Percentiles rank a stretch among this genome's conserved stretches.
Conservation (phyloP, 2,113 vertebrate genomes). For the Dryoscopus gambensis region DNA sequence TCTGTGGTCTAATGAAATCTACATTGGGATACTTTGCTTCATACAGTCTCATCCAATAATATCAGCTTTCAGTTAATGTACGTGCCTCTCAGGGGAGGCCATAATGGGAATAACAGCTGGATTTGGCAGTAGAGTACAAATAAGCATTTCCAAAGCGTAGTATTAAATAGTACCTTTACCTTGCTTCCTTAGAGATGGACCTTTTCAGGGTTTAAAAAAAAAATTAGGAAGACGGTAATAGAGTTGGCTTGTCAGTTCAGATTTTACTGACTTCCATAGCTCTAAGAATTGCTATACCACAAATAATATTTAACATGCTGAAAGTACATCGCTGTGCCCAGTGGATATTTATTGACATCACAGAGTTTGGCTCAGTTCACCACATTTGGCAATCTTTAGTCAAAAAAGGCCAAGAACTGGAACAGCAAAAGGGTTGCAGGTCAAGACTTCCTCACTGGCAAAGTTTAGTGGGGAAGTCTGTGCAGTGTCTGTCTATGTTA, state of each 20-base stretch:
- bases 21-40: neutral
- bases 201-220: neutral
- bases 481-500: neutral
- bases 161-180: conserved; percentile 7
- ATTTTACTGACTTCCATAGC: conserved; percentile 1
- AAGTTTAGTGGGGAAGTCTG: neutral
- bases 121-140: neutral
- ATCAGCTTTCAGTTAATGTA: conserved; percentile 15
- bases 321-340: neutral
- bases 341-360: conserved; percentile 2
- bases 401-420: neutral
- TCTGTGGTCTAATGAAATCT: conserved; percentile 41
- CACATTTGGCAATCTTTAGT: conserved; percentile 7
- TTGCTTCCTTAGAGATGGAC: neutral
- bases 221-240: neutral
- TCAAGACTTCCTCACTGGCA: neutral
- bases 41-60: neutral
- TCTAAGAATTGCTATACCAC: neutral
- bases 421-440: conserved; percentile 23
- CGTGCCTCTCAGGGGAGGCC: neutral
- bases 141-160: neutral
- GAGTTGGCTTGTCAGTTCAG: neutral
- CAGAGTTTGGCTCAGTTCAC: neutral
- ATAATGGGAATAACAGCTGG: neutral
- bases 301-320: neutral